Evolutionary conservation across 1,140 invertebrate species (phyloP), one percentile per base, ranked within the genome.

Genomic region (Monomorium pharaonis): DNA sequence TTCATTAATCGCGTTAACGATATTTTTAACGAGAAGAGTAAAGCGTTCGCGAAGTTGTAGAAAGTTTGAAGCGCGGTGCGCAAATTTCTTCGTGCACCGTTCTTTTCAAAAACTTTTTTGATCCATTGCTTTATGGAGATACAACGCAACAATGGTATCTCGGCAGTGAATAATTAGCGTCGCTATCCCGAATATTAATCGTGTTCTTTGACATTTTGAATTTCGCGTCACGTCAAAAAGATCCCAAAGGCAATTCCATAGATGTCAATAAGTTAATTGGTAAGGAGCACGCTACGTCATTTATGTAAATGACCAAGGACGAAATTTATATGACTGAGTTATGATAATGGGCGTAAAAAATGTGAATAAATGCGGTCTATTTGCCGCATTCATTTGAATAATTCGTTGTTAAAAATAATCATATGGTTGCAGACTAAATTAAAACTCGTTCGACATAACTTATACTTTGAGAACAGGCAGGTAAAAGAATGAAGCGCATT

Each of bases 341-440:
- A 72, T 78, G 44, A 63, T 47, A 83, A 83, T 72, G 51, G 51
- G n/a, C 18, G 0, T 81, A 21, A 58, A 27, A 72, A 72, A 72
- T 70, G n/a, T n/a, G 12, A 27, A 72, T 33, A n/a, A 81, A 44
- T 81, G n/a, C 33, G n/a, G 21, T 27, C 33, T 16, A 58, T 42
- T 67, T 67, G 12, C 63, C 24, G 3, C 10, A 7, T 37, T n/a
- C n/a, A n/a, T n/a, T n/a, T n/a, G n/a, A n/a, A n/a, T n/a, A n/a
- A n/a, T n/a, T 42, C 1, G 21, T 42, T 44, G 18, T 69, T 37
- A 27, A 30, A 7, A 30, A 58, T 51, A 51, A 18, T 10, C 21
- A 18, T 44, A 54, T 30, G 5, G 6, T 7, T 24, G 67, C 21
- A 27, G 5, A 33, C 33, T 33, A 3, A 5, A 5, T 33, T 33